Evolutionary conservation across 2,888 invertebrate genomes (phyloP), one percentile per base, ranked within the genome.

Genomic region (Rapana venosa): DNA sequence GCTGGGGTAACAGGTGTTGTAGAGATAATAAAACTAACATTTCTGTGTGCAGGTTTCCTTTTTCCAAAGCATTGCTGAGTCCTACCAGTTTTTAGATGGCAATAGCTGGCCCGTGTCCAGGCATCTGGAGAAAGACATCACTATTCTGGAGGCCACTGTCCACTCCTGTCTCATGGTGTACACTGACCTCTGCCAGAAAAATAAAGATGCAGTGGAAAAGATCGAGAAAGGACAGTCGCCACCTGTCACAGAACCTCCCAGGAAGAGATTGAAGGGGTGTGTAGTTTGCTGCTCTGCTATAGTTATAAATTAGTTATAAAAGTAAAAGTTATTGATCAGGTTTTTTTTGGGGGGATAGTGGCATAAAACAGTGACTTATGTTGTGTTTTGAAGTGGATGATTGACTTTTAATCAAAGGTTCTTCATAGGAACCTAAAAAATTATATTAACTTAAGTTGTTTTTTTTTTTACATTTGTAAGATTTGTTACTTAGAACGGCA

Each of bases 21-120:
- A 8, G 47, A 47, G 47, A 47, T 8, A 47, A 47, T 47, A 5
- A 47, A 47, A 8, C 47, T 47, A 47, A 47, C 2, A 47, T 47
- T 47, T 47, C 32, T n/a, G 22, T 61, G 86, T 88, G 56, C 89
- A 92, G 92, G 56, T 92, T 6, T 70, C 91, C 5, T 91, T 91
- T 66, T 91, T 92, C 58, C 77, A 66, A 85, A 91, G 90, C 35
- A 89, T 89, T n/a, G 30, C 87, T 70, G 91, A 91, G 83, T 87
- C 66, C 0, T 91, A 91, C 91, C 92, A 90, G 91, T 95, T 95
- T 88, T 83, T 95, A 22, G 95, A 95, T 89, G 92, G 93, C 36
- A 95, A 95, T 91, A 93, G 93, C 22, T 96, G 95, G 95, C 96
- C 96, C 87, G 93, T 96, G 81, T 94, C 93, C 88, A 77, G 88